Conservation (phyloP, 1,140 invertebrate species). For the Rhopalosiphum padi region DNA sequence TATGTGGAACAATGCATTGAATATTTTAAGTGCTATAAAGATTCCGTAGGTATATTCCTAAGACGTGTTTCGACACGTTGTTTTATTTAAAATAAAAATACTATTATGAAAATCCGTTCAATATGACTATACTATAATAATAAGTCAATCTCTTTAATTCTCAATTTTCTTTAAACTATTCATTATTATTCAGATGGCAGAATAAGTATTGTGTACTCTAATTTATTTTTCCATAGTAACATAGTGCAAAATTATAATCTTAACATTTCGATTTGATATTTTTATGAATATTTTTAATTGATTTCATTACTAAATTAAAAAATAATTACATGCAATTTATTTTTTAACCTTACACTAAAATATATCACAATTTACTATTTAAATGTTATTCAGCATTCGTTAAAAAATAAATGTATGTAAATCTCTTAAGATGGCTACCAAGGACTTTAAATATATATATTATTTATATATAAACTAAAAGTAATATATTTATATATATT, state of each 20-base stretch:
- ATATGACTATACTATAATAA: background rate
- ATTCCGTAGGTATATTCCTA: background rate
- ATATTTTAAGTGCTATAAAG: background rate
- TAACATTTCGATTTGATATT: background rate
- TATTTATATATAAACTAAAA: no score
- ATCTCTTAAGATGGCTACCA: background rate
- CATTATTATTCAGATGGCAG: background rate
- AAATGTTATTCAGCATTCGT: background rate
- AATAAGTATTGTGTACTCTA: background rate
- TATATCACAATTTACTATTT: no score
- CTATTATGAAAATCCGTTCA: background rate
- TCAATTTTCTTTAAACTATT: background rate
- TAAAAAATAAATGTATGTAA: background rate
- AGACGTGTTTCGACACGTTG: background rate
- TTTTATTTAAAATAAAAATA: background rate
- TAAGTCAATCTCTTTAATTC: background rate
- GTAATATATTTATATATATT: background rate
- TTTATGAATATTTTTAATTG: background rate
- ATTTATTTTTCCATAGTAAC: background rate
- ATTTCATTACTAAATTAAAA: background rate
- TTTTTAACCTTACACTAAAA: background rate
- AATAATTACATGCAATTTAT: background rate
- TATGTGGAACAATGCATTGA: background rate
- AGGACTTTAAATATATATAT: background rate
- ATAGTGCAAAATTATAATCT: background rate